Evolutionary conservation across 1,140 invertebrate species (phyloP).

Genomic region (Tribolium castaneum): DNA sequence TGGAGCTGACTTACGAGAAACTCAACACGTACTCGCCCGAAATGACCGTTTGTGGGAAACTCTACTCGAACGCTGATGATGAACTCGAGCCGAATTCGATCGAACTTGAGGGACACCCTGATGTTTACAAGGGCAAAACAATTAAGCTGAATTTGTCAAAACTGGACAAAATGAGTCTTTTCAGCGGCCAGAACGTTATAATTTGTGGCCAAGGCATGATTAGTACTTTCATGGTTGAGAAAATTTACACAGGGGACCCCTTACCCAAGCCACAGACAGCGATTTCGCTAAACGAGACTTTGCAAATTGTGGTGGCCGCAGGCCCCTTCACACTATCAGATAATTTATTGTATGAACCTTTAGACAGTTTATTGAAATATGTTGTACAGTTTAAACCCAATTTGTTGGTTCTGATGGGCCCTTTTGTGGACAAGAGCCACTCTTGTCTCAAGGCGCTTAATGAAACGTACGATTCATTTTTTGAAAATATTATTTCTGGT

Average conservation of each 20-base stretch:
- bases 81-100: not conserved
- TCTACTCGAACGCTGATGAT: not conserved
- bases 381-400: constrained; percentile 79
- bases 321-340: constrained; percentile 86
- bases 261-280: not conserved
- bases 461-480: constrained; percentile 77
- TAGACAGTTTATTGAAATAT: constrained; percentile 80
- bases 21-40: not conserved
- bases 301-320: constrained; percentile 80
- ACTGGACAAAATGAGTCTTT: not conserved
- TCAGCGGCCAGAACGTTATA: not conserved
- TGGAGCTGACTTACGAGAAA: not conserved
- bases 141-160: not conserved
- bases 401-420: constrained; percentile 83
- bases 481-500: constrained; percentile 75
- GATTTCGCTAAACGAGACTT: constrained; percentile 58
- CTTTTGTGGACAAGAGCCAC: constrained; percentile 82
- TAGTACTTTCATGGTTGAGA: not conserved
- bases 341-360: constrained; percentile 82
- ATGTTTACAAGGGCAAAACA: not conserved
- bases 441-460: constrained; percentile 67
- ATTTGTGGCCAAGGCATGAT: not conserved
- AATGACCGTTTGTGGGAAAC: not conserved
- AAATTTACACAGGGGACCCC: not conserved
- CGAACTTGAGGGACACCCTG: not conserved